Evolutionary conservation across 2,888 invertebrate species (phyloP).

Genomic region (Drosophila setosimentum): DNA sequence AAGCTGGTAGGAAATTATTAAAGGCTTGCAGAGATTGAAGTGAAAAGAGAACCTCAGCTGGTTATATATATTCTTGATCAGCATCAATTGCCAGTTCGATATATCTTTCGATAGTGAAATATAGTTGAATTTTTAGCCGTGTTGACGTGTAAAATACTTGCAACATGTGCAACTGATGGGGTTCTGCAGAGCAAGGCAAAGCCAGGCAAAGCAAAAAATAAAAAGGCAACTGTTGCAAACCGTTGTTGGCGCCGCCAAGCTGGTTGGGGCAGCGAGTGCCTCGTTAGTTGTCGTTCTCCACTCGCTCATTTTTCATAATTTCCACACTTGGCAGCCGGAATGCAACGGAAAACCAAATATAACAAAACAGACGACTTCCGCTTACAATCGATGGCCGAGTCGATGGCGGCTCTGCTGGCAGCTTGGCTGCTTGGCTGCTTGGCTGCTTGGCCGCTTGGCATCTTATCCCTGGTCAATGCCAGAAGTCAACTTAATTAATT

Average conservation of each 20-base stretch:
- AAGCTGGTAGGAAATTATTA: background rate
- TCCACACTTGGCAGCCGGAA: conserved; percentile 63
- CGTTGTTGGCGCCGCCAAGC: conserved; percentile 16
- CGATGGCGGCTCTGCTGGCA: conserved; percentile 1
- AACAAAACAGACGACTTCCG: conserved; percentile 79
- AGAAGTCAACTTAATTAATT: conserved; percentile 82
- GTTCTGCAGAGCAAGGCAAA: conserved; percentile 2
- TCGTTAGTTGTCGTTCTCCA: conserved; percentile 56
- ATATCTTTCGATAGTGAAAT: background rate
- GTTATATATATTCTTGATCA: background rate
- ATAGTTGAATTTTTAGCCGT: background rate
- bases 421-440: conserved; percentile 7
- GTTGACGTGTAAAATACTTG: conserved; percentile 29
- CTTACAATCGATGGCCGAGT: conserved; percentile 46
- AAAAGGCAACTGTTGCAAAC: conserved; percentile 3
- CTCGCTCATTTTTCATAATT: conserved; percentile 74
- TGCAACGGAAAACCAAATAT: conserved; percentile 66
- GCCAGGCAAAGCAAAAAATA: background rate
- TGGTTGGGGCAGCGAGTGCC: conserved; percentile 3
- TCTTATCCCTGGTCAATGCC: conserved; percentile 62
- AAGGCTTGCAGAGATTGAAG: background rate
- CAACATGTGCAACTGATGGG: conserved; percentile 66
- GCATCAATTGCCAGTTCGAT: background rate
- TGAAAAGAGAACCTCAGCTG: too few species aligned
- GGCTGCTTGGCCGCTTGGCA: conserved; percentile 27